These are phyloP conservation scores for Chloropsis cyanopogon DNA, from an alignment of 2,113 vertebrate genomes.

Conservation along the genomic window DNA sequence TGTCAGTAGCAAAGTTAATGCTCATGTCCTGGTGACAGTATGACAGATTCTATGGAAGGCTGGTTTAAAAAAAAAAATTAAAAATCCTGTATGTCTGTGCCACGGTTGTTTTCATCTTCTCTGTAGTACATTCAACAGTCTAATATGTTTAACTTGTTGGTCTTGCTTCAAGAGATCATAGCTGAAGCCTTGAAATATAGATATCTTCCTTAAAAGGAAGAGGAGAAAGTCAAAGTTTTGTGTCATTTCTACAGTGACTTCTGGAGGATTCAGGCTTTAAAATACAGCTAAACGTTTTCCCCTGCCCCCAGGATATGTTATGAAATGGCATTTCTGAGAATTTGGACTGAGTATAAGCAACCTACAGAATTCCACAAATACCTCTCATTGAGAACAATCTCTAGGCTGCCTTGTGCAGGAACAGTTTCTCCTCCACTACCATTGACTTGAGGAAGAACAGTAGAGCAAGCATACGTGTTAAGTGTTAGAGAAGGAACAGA, in stretches of 20 bases:
- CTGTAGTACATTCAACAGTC: rapidly evolving
- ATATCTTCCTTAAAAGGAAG: background rate
- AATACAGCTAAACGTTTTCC: background rate
- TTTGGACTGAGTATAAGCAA: constrained; percentile 5
- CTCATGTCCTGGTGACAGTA: background rate
- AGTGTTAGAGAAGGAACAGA: background rate
- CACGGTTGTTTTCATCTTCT: background rate
- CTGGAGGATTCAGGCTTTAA: background rate
- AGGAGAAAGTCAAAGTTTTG: background rate
- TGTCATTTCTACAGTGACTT: background rate
- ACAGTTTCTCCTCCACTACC: background rate
- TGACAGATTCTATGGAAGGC: background rate
- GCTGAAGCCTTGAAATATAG: background rate
- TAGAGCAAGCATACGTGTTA: background rate
- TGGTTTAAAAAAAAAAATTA: background rate
- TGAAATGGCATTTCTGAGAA: constrained; percentile 20
- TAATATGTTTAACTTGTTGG: background rate
- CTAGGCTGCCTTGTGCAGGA: background rate
- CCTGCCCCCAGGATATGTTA: background rate
- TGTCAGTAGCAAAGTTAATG: background rate
- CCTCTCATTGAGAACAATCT: background rate
- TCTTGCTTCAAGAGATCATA: background rate
- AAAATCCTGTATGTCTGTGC: background rate
- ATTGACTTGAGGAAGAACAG: background rate
- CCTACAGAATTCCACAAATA: constrained; percentile 62